phyloP scores from a whole-genome alignment of 2,113 vertebrate species.

The Hipposideros armiger region DNA sequence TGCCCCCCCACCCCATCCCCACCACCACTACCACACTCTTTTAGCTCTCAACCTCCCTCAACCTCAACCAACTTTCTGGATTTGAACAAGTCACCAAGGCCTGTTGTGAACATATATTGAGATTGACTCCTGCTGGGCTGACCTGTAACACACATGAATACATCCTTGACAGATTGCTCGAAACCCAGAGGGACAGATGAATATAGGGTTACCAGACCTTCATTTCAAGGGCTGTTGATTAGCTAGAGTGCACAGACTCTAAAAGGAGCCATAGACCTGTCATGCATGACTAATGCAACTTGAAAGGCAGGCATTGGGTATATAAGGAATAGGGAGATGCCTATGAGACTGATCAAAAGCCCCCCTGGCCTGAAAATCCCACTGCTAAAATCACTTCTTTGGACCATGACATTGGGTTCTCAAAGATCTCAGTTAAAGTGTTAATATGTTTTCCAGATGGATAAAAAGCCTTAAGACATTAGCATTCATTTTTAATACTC shows the following conservation, averaged over 20 bases:
- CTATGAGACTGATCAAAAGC: constrained; percentile 67
- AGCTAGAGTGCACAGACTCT: constrained; percentile 65
- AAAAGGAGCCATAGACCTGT: constrained; percentile 60
- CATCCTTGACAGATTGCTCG: constrained; percentile 74
- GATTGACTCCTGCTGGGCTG: constrained; percentile 65
- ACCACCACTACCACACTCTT: neutral
- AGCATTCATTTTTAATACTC: constrained; percentile 25
- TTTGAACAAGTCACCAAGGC: constrained; percentile 48
- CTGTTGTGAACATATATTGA: constrained; percentile 64
- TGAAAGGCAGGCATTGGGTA: constrained; percentile 63
- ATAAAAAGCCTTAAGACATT: constrained; percentile 35
- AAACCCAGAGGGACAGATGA: constrained; percentile 70
- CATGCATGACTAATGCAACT: constrained; percentile 69
- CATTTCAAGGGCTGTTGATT: constrained; percentile 76
- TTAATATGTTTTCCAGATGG: constrained; percentile 19
- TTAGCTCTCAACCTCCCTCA: constrained; percentile 3
- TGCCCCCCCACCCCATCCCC: neutral
- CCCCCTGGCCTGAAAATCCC: constrained; percentile 39
- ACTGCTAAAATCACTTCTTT: constrained; percentile 56
- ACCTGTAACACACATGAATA: constrained; percentile 74
- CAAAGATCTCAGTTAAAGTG: constrained; percentile 61
- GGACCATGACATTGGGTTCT: constrained; percentile 3
- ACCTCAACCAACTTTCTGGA: constrained; percentile 56
- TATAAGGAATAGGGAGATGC: neutral
- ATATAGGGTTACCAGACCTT: constrained; percentile 76